These are phyloP conservation scores for Chondrilla cf. caribensis DNA, from an alignment of 37 sponge, comb jelly and placozoan genomes.

Conservation along the genomic window DNA sequence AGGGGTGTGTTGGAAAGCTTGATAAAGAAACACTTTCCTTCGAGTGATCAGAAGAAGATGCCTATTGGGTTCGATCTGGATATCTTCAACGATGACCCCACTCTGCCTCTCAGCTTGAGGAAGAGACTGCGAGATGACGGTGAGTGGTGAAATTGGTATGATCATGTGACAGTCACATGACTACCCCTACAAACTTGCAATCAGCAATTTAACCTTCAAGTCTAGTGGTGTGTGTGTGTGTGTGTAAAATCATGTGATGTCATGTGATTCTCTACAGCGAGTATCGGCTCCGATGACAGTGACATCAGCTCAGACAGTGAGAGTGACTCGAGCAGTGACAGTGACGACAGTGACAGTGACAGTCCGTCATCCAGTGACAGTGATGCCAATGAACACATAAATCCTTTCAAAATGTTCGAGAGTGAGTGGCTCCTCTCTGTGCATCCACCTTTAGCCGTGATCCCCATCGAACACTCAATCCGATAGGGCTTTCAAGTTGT, in stretches of 20 bases:
- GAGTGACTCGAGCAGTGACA: constrained; percentile 35
- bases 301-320: not conserved
- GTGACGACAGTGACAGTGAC: constrained; percentile 49
- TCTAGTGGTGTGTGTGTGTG: no score
- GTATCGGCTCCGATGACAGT: not conserved
- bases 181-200: no score
- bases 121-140: constrained; percentile 32
- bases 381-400: constrained; percentile 24
- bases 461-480: no score
- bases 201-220: no score
- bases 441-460: no score
- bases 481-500: no score
- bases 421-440: not conserved
- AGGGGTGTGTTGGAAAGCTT: constrained; percentile 86
- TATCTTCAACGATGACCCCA: constrained; percentile 66
- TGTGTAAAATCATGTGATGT: no score
- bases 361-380: constrained; percentile 40
- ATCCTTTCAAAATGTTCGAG: constrained; percentile 23
- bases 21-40: constrained; percentile 84
- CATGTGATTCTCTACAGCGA: no score
- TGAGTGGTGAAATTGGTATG: not conserved
- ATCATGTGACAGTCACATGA: not conserved
- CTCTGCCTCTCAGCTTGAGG: constrained; percentile 52
- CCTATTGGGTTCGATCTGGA: constrained; percentile 33
- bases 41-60: constrained; percentile 14